Evolutionary conservation across 2,113 vertebrate species (phyloP).

Genomic region (Gasterosteus aculeatus): DNA sequence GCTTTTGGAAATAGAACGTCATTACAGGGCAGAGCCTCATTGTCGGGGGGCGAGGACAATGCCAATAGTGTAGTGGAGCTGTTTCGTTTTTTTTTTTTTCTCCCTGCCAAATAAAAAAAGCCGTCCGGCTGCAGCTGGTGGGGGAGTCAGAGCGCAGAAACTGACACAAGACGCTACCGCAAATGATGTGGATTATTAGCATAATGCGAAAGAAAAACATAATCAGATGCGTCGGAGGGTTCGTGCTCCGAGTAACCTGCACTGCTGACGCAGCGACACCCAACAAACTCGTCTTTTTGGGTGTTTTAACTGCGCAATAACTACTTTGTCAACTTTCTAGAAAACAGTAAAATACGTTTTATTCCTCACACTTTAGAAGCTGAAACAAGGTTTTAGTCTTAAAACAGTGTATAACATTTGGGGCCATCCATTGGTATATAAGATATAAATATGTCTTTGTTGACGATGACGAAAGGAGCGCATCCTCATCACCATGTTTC

Average conservation of each 20-base stretch:
- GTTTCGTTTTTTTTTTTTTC: conserved; percentile 5
- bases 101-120: conserved; percentile 28
- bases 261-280: neutral
- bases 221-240: neutral
- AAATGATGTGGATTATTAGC: neutral
- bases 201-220: neutral
- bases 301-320: neutral
- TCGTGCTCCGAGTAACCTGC: neutral
- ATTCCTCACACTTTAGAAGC: neutral
- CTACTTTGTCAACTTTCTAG: neutral
- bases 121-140: neutral
- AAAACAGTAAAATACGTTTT: neutral
- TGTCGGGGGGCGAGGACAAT: conserved; percentile 57
- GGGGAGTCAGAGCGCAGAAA: conserved; percentile 20
- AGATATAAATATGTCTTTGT: too few relatives aligned
- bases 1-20: conserved; percentile 70
- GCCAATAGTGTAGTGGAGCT: conserved; percentile 29
- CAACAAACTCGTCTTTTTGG: neutral
- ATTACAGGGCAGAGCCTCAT: conserved; percentile 68
- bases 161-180: neutral
- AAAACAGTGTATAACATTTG: too few relatives aligned
- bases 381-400: neutral
- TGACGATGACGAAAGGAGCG: too few relatives aligned
- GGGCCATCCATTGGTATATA: too few relatives aligned
- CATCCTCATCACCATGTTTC: too few relatives aligned